phyloP scores from a whole-genome alignment of 2,797 vertebrate genomes.

The Enteromius mattozi region DNA sequence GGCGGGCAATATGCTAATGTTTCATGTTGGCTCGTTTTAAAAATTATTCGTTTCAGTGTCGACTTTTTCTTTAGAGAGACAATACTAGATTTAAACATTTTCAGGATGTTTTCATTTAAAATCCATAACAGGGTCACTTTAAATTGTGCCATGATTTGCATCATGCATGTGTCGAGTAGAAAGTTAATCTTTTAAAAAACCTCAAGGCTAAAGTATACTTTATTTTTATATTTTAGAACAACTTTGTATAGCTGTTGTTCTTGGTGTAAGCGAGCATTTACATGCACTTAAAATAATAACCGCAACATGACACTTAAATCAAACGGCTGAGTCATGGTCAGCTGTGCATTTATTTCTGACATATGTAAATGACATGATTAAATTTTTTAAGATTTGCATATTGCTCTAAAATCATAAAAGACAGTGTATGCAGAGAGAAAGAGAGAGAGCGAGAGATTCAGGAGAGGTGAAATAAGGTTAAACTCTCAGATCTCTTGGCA shows the following conservation, averaged over 20 bases:
- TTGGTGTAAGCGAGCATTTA: not conserved
- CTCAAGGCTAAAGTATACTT: not conserved
- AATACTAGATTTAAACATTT: too few relatives aligned
- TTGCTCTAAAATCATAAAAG: not conserved
- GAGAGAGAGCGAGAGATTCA: not conserved
- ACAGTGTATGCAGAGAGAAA: not conserved
- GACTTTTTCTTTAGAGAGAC: too few relatives aligned
- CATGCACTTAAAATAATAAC: not conserved
- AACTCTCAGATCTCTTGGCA: conserved; percentile 16
- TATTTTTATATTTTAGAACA: not conserved
- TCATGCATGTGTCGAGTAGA: not conserved
- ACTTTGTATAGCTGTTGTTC: not conserved
- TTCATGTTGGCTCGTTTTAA: too few relatives aligned
- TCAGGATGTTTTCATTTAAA: too few relatives aligned
- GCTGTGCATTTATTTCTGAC: not conserved
- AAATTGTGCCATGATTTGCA: not conserved
- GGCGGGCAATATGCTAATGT: too few relatives aligned
- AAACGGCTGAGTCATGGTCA: not conserved
- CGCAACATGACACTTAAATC: not conserved
- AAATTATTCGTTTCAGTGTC: too few relatives aligned
- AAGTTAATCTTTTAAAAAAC: not conserved
- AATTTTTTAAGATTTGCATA: not conserved
- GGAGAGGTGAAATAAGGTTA: not conserved
- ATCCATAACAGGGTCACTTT: not conserved
- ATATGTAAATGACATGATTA: not conserved